Conservation (phyloP, 2,888 invertebrate genomes). For the Maniola hyperantus region DNA sequence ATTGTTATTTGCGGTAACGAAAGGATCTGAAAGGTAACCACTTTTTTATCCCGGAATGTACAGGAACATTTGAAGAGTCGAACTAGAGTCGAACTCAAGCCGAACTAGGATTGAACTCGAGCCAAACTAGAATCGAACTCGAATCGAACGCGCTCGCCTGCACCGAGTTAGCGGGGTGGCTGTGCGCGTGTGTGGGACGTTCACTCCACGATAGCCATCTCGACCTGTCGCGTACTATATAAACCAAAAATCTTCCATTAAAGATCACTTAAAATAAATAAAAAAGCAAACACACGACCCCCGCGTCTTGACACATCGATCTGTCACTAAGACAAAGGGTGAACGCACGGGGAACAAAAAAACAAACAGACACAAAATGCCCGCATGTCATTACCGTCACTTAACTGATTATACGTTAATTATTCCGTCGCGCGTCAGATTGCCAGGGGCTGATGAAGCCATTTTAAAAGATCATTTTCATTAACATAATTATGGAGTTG, state of each 20-base stretch:
- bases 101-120: too few species aligned
- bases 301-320: slow-evolving; percentile 38
- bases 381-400: slow-evolving; percentile 80
- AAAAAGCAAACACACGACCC: slow-evolving; percentile 33
- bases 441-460: slow-evolving; percentile 72
- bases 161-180: too few species aligned
- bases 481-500: slow-evolving; percentile 41
- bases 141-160: too few species aligned
- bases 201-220: too few species aligned
- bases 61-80: too few species aligned
- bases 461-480: slow-evolving; percentile 50
- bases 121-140: too few species aligned
- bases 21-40: too few species aligned
- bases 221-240: too few species aligned
- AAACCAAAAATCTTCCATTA: slow-evolving; percentile 20
- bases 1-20: too few species aligned
- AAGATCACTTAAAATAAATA: slow-evolving; percentile 41
- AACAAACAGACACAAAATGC: slow-evolving; percentile 58
- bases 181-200: too few species aligned
- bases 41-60: too few species aligned
- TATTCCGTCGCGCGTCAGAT: slow-evolving; percentile 73
- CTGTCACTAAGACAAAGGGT: slow-evolving; percentile 59
- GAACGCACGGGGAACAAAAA: slow-evolving; percentile 61
- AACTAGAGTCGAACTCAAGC: too few species aligned
- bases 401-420: slow-evolving; percentile 77